Conservation (phyloP, 1,140 invertebrate genomes). For the Papilio polytes region DNA sequence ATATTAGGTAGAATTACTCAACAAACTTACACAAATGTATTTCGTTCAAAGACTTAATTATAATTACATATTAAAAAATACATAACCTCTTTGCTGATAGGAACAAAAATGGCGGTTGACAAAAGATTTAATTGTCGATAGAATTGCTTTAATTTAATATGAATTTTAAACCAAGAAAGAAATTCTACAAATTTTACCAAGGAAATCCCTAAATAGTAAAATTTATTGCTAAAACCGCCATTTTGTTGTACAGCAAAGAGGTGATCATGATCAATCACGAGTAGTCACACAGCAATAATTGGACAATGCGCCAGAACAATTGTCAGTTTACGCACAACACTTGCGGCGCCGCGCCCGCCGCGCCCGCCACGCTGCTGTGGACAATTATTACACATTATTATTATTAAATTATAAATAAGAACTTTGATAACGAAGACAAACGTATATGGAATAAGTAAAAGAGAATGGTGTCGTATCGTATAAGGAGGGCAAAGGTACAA, state of each 20-base stretch:
- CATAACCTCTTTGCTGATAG: conserved; percentile 34
- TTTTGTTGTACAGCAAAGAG: conserved; percentile 30
- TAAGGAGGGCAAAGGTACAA: no score
- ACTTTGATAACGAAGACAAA: no score
- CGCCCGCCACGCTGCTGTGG: neutral
- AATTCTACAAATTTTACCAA: no score
- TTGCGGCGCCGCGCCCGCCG: conserved; percentile 1
- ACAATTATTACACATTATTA: neutral
- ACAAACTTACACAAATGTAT: conserved; percentile 36
- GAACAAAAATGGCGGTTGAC: conserved; percentile 20
- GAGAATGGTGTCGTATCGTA: no score
- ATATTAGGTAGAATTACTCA: conserved; percentile 33
- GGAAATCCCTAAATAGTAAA: no score
- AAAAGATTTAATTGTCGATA: neutral
- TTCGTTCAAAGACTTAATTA: conserved; percentile 36
- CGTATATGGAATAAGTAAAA: no score
- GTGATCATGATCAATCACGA: conserved; percentile 25
- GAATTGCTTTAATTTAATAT: neutral
- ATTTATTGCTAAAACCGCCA: conserved; percentile 10
- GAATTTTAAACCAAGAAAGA: neutral
- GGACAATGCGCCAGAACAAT: conserved; percentile 72
- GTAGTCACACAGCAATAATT: conserved; percentile 43
- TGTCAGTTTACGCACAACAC: conserved; percentile 66
- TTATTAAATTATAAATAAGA: no score
- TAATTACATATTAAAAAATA: conserved; percentile 35